Evolutionary conservation across 2,888 invertebrate species (phyloP), one percentile per base, ranked within the genome.

Genomic region (Lasioglossum marginatum): DNA sequence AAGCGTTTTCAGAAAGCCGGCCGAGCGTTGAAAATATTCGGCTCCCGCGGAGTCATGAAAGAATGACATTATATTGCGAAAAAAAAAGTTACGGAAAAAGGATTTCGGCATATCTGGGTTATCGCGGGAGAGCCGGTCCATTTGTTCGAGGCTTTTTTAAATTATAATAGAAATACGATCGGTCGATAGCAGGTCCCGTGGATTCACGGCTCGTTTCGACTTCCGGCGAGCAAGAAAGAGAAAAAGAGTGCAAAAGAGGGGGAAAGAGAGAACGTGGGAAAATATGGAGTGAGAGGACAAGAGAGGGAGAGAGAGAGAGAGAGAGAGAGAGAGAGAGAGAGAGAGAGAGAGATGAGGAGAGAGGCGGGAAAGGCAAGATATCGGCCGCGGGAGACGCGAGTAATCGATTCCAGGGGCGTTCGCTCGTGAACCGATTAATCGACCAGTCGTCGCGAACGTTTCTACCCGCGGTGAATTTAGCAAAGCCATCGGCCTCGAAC

Each of bases 381-480:
- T 72, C 48, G 45, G 48, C 31, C 23, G 37, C 23, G 72, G 48
- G 72, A 72, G 60, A 34, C 23, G 57, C 31, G 48, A 45, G 79
- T 76, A 79, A 85, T 85, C 84, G 79, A 85, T 83, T 76, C 31
- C 37, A 71, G 37, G 79, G 75, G 83, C 87, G 86, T 83, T 86
- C 83, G 87, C 60, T 79, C 87, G 89, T 89, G 85, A 84, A 71
- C 74, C 83, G 88, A 87, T 89, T 87, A 87, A 84, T 84, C 87
- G 79, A 82, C 76, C 71, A 78, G 77, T 83, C 83, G 77, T 84
- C 77, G 83, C 60, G 57, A 57, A 52, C 80, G 73, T 77, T 66
- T 73, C 43, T 68, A 72, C 43, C 48, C 63, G 40, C 85, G 74
- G 27, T 74, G 81, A 85, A 77, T 81, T 77, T 66, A 78, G 70